Percentiles rank a stretch among this genome's conserved stretches.
These are phyloP conservation scores for Macquaria australasica DNA, from an alignment of 2,113 vertebrate genomes.

Conservation along the genomic window DNA sequence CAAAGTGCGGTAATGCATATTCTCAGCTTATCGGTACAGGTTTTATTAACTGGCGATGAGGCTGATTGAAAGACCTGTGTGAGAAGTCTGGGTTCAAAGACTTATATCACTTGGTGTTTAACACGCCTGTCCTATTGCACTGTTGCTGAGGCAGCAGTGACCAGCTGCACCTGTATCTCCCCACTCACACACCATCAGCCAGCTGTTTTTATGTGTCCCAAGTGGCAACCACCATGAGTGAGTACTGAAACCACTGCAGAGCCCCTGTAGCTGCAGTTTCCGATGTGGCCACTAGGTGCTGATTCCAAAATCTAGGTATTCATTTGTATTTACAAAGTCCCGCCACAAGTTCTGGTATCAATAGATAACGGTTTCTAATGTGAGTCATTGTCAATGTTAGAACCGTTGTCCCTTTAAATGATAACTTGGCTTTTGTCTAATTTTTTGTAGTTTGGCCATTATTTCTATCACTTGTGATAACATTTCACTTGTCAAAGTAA, in stretches of 20 bases:
- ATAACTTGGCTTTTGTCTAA: not conserved
- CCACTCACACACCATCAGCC: slow-evolving; percentile 31
- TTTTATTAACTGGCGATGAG: slow-evolving; percentile 60
- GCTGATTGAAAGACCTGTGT: slow-evolving; percentile 59
- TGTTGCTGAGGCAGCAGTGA: slow-evolving; percentile 57
- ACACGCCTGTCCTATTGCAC: slow-evolving; percentile 51
- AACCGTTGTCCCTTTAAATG: not conserved
- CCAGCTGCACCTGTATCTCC: slow-evolving; percentile 57
- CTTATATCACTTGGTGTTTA: slow-evolving; percentile 40
- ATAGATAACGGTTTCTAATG: not conserved
- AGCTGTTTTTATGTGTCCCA: slow-evolving; percentile 33
- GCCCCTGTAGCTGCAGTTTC: not conserved
- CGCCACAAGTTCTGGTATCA: not conserved
- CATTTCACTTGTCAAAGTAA: too few relatives aligned
- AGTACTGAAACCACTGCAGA: slow-evolving; percentile 15
- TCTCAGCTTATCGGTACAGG: slow-evolving; percentile 55
- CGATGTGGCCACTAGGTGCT: not conserved
- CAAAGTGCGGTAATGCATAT: slow-evolving; percentile 60
- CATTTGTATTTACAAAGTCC: not conserved
- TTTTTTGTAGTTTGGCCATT: not conserved
- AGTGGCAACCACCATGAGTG: not conserved
- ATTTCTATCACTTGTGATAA: not conserved
- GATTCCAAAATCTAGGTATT: not conserved
- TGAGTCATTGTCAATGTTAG: not conserved
- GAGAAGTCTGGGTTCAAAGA: slow-evolving; percentile 38